Evolutionary conservation across 1,140 invertebrate genomes (phyloP).

Genomic region (Apis laboriosa): DNA sequence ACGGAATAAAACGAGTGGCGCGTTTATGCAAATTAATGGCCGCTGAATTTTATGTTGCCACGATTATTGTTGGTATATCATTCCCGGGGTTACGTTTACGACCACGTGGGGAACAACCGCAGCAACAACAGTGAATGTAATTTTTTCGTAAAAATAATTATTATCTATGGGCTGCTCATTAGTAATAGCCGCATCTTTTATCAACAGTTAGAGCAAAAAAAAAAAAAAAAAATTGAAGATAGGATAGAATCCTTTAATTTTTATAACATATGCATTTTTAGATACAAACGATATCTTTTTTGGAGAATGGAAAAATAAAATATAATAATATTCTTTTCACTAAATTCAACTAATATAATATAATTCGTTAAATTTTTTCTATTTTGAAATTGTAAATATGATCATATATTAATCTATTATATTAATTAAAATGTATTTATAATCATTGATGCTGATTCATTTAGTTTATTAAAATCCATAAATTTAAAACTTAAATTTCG

Average conservation of each 20-base stretch:
- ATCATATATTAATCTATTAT: no score
- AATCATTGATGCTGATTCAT: neutral
- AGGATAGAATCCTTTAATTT: neutral
- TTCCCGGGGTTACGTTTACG: slow-evolving; percentile 8
- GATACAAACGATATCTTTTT: no score
- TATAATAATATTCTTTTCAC: no score
- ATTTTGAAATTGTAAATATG: no score
- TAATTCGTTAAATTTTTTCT: no score
- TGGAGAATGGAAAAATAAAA: no score
- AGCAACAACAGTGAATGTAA: neutral
- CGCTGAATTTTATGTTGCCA: slow-evolving; percentile 14
- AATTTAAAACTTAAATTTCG: neutral
- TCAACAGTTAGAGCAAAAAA: no score
- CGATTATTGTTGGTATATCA: slow-evolving; percentile 29
- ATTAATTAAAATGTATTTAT: no score
- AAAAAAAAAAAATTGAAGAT: no score
- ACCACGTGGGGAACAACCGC: no score
- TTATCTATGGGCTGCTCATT: neutral
- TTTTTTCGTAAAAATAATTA: slow-evolving; percentile 15
- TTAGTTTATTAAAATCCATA: neutral
- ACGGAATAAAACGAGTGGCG: slow-evolving; percentile 17
- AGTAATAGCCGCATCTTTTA: neutral
- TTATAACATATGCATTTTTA: neutral
- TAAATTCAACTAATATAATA: no score
- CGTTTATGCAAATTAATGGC: slow-evolving; percentile 44